phyloP scores from a whole-genome alignment of 2,888 invertebrate genomes.

The Platycheirus albimanus region DNA sequence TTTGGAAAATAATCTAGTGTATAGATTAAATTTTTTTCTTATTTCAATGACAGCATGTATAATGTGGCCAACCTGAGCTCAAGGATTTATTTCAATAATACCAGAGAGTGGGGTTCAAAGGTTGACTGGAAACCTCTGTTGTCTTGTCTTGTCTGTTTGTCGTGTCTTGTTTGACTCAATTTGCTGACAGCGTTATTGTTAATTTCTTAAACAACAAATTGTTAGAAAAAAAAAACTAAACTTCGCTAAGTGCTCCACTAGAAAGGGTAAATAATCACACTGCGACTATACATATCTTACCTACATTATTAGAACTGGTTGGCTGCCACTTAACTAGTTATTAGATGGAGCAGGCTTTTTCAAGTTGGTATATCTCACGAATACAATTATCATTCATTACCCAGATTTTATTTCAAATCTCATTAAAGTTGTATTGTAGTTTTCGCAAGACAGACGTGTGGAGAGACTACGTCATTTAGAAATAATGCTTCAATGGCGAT shows the following conservation, averaged over 20 bases:
- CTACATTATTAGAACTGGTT: conserved; percentile 45
- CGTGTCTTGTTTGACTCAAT: conserved; percentile 21
- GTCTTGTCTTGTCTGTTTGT: conserved; percentile 21
- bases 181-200: conserved; percentile 15
- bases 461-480: conserved; percentile 19
- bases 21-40: conserved; percentile 29
- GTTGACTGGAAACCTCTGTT: conserved; percentile 31
- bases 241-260: conserved; percentile 31
- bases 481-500: conserved; percentile 22
- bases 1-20: conserved; percentile 6
- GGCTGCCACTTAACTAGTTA: conserved; percentile 36
- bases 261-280: conserved; percentile 26
- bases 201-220: conserved; percentile 37
- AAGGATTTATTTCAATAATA: conserved; percentile 51
- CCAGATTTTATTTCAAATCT: conserved; percentile 7
- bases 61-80: conserved; percentile 18
- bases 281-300: conserved; percentile 3
- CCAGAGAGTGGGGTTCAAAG: conserved; percentile 39
- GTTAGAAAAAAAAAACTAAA: conserved; percentile 15
- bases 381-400: conserved; percentile 36
- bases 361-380: conserved; percentile 22
- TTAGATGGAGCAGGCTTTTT: conserved; percentile 14
- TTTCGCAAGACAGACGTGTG: conserved; percentile 9
- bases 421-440: conserved; percentile 22
- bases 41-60: conserved; percentile 38